A percentile compares a stretch with the other conserved stretches of the same genome.
Conservation (phyloP, 2,888 invertebrate genomes). For the Leptinotarsa peninsularis region DNA sequence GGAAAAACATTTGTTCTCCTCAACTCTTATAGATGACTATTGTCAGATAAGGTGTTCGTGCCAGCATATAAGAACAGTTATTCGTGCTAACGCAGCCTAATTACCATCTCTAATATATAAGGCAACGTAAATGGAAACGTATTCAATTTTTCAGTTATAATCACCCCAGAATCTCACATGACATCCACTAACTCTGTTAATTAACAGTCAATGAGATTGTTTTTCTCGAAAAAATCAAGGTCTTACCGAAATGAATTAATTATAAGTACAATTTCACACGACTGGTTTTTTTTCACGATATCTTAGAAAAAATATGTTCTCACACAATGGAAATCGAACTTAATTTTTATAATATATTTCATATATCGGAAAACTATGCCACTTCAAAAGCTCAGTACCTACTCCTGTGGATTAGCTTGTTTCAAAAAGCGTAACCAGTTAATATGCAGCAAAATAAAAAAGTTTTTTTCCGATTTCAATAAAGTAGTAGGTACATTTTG, state of each 20-base stretch:
- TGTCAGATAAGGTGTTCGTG: constrained; percentile 14
- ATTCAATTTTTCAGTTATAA: neutral
- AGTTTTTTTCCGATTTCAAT: too few species aligned
- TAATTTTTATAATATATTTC: too few species aligned
- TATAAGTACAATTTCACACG: neutral
- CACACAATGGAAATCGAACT: too few species aligned
- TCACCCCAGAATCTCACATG: neutral
- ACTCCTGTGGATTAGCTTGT: too few species aligned
- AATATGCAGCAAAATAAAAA: too few species aligned
- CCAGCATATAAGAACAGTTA: neutral
- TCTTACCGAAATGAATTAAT: neutral
- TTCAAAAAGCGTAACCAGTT: too few species aligned
- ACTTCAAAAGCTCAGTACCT: too few species aligned
- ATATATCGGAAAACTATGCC: too few species aligned
- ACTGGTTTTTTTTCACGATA: neutral
- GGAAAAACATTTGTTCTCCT: neutral
- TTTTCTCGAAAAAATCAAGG: neutral
- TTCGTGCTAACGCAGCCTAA: neutral
- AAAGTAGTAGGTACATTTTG: too few species aligned
- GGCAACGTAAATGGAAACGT: neutral
- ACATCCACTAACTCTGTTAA: neutral
- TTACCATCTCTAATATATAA: neutral
- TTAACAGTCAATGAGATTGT: neutral
- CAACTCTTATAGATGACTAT: neutral
- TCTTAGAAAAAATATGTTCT: neutral